Evolutionary conservation across 2,113 vertebrate genomes (phyloP).

Genomic region (Halichoeres trimaculatus): DNA sequence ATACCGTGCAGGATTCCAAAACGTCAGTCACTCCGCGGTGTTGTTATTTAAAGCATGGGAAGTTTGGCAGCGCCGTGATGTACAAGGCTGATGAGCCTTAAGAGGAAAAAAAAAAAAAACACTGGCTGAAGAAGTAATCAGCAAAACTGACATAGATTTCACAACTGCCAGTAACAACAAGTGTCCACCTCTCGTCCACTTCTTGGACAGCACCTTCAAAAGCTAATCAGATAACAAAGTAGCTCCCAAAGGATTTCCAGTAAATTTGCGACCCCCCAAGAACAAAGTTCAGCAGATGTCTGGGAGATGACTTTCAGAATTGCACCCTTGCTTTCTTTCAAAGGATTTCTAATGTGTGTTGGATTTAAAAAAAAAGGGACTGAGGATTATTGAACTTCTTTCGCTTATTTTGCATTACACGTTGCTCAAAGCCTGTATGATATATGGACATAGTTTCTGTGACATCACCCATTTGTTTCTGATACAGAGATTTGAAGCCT

Average conservation of each 20-base stretch:
- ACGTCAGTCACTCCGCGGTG: constrained; percentile 50
- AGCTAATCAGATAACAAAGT: constrained; percentile 20
- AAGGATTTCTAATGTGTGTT: not conserved
- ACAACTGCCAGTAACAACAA: constrained; percentile 26
- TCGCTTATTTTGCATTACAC: too few relatives aligned
- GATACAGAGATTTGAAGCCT: too few relatives aligned
- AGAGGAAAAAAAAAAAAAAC: too few relatives aligned
- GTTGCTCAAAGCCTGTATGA: too few relatives aligned
- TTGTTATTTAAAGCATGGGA: constrained; percentile 47
- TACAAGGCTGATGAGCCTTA: constrained; percentile 15
- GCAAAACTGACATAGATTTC: constrained; percentile 28
- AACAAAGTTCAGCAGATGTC: not conserved
- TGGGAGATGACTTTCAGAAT: not conserved
- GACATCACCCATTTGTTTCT: too few relatives aligned
- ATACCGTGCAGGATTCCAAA: constrained; percentile 47
- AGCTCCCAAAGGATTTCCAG: not conserved
- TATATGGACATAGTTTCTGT: too few relatives aligned
- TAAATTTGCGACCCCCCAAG: constrained; percentile 2
- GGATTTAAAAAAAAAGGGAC: not conserved
- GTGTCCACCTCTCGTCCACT: not conserved
- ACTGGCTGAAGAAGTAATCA: constrained; percentile 33
- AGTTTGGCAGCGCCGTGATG: constrained; percentile 14
- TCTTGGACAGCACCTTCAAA: constrained; percentile 3
- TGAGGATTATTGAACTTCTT: not conserved
- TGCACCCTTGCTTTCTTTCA: not conserved